A percentile compares a stretch with the other conserved stretches of the same genome.
Conservation (phyloP, 1,140 invertebrate genomes). For the Berghia stephanieae region DNA sequence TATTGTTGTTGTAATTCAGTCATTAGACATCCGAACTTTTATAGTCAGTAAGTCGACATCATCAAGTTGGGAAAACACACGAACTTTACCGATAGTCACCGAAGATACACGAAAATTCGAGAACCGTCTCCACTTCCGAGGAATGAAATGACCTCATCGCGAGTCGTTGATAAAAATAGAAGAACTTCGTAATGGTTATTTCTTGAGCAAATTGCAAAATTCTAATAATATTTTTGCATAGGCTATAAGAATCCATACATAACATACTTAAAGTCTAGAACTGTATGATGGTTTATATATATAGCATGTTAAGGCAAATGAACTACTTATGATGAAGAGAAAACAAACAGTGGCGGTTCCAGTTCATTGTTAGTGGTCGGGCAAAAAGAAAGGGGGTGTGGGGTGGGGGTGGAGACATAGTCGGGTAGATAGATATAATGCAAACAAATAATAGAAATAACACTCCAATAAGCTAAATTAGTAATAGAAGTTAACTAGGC, state of each 20-base stretch:
- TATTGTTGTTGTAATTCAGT: not conserved
- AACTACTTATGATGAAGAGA: conserved; percentile 43
- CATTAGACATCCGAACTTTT: not conserved
- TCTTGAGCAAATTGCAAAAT: not conserved
- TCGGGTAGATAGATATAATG: conserved; percentile 51
- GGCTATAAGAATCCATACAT: conserved; percentile 22
- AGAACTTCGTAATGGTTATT: not conserved
- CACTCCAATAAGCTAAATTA: not conserved
- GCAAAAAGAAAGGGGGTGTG: too few relatives aligned
- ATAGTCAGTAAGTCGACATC: too few relatives aligned
- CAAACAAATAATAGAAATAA: not conserved
- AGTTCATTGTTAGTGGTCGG: too few relatives aligned
- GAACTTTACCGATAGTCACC: not conserved
- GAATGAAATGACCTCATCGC: too few relatives aligned
- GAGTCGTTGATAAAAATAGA: not conserved
- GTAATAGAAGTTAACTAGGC: not conserved
- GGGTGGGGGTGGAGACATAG: too few relatives aligned
- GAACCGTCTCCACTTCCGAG: not conserved
- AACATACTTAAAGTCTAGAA: conserved; percentile 32
- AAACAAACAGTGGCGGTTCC: conserved; percentile 49
- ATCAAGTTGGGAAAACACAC: not conserved
- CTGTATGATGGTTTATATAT: conserved; percentile 32
- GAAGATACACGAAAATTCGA: conserved; percentile 12
- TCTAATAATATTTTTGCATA: not conserved
- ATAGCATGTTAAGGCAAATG: conserved; percentile 33